Base-by-base conservation (phyloP, 1,140 invertebrate genomes). In the Pseudomyrmex cubaensis region DNA sequence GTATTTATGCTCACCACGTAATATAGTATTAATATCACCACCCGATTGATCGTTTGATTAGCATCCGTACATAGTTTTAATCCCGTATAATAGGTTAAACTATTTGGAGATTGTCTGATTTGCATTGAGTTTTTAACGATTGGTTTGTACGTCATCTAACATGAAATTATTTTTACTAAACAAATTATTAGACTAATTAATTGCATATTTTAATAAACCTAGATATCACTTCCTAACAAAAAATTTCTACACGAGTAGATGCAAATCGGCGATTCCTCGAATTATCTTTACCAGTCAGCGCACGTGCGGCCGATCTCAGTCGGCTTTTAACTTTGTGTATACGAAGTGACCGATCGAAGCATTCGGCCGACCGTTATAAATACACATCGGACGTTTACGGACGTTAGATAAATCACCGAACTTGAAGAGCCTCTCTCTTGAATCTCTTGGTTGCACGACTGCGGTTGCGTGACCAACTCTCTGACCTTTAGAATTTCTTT, bases 401-500 rank as follows among this genome's bases (percentile, higher is more conserved):
- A 22, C 48, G 54, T 35, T 85, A 80, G 59, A 70, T 83, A 86
- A 85, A 87, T 87, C 54, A 66, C 25, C 20, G 25, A 75, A 76
- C 74, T 56, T 62, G 61, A 75, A 48, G 50, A 82, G 25, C 48
- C 48, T 64, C 78, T 64, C 78, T 52, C 25, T 63, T 63, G 76
- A 15, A 0, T 20, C 13, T 44, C 17, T 82, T 10, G 12, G 35
- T 44, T 85, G 50, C 22, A 85, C 56, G 72, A 59, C 66, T 56
- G 69, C 15, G 56, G 17, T 86, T 74, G 84, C 84, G 78, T 86
- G 84, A 86, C 2, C 48, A n/a, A 22, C 17, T 54, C 67, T 46
- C 52, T 75, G 63, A 85, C 84, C 84, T 87, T 85, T 80, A 44
- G 3, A 52, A 62, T 52, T 80, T 85, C 57, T 75, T 85, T 87